Evolutionary conservation across 2,113 vertebrate species (phyloP).

Genomic region (Salvator merianae): DNA sequence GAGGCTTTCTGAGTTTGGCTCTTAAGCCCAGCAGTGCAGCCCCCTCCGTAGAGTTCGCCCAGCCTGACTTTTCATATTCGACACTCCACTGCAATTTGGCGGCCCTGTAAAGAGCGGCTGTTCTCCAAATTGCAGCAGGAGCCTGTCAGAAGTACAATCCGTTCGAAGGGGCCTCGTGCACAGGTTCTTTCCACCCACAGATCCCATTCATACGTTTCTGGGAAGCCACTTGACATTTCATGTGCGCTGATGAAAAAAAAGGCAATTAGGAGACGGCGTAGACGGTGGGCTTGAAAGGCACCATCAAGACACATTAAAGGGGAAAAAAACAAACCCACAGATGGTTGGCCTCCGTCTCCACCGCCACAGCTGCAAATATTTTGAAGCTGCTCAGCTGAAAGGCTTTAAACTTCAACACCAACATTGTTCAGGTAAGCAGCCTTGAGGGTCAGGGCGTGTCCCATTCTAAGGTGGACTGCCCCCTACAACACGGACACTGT

Average conservation of each 20-base stretch:
- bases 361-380: not conserved
- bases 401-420: not conserved
- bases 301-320: not conserved
- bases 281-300: not conserved
- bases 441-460: too few species aligned
- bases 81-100: not conserved
- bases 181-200: not conserved
- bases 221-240: not conserved
- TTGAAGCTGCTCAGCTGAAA: not conserved
- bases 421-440: too few species aligned
- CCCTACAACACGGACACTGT: too few species aligned
- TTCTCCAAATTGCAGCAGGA: not conserved
- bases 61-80: too few species aligned
- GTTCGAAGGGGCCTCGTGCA: too few species aligned
- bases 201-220: slow-evolving; percentile 4
- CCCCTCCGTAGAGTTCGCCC: accelerated
- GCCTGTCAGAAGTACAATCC: not conserved
- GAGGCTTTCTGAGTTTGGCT: not conserved
- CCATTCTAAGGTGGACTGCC: too few species aligned
- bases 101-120: not conserved
- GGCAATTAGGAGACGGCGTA: not conserved
- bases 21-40: not conserved
- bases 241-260: not conserved
- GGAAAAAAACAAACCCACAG: not conserved
- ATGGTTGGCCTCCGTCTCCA: not conserved